Evolutionary conservation across 2,113 vertebrate genomes (phyloP).

Genomic region (Azemiops feae): DNA sequence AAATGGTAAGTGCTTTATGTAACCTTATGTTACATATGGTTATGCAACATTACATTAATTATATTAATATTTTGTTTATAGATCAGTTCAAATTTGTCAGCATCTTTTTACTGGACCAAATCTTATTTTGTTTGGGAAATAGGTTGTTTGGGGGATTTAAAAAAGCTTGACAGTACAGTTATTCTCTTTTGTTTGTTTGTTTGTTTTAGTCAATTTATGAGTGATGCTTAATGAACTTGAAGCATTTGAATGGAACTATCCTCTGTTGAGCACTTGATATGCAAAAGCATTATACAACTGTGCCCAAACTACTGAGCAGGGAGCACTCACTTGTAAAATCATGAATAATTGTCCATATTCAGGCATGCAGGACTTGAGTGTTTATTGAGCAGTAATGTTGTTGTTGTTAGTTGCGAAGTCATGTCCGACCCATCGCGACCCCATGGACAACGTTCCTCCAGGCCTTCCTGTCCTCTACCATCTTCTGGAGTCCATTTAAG

Average conservation of each 20-base stretch:
- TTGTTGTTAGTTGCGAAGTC: too few species aligned
- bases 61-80: background rate
- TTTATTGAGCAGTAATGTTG: conserved; percentile 24
- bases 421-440: too few species aligned
- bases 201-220: background rate
- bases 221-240: background rate
- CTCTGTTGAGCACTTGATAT: conserved; percentile 8
- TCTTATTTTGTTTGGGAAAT: background rate
- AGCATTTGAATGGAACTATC: background rate
- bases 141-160: background rate
- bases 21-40: background rate
- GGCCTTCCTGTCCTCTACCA: too few species aligned
- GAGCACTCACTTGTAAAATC: conserved; percentile 1
- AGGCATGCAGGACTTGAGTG: background rate
- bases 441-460: too few species aligned
- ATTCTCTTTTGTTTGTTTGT: background rate
- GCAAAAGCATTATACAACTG: background rate
- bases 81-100: background rate
- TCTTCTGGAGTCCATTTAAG: too few species aligned
- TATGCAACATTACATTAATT: background rate
- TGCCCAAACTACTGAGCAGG: conserved; percentile 2
- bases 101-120: background rate
- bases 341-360: background rate
- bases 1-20: background rate
- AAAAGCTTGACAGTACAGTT: background rate